Percentiles rank a stretch among this genome's conserved stretches.
Conservation (phyloP, 1,140 invertebrate species). For the Druon quercuslanigerum region DNA sequence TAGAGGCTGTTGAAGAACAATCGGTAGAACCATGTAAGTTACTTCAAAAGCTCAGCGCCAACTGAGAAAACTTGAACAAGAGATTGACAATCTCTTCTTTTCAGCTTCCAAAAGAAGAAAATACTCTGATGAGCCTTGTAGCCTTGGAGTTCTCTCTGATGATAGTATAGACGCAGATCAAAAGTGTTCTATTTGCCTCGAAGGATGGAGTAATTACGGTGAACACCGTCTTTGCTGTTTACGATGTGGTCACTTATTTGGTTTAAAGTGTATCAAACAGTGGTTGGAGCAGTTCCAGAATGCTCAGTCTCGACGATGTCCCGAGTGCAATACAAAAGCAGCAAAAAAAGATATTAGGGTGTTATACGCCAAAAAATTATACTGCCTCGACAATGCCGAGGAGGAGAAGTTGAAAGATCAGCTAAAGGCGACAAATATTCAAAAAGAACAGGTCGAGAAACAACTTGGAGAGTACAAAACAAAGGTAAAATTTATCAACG, state of each 20-base stretch:
- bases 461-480: slow-evolving; percentile 75
- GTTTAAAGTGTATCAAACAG: slow-evolving; percentile 86
- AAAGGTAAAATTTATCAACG: slow-evolving; percentile 75
- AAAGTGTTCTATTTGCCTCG: slow-evolving; percentile 91
- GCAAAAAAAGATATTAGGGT: slow-evolving; percentile 83
- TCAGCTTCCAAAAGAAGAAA: slow-evolving; percentile 34
- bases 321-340: slow-evolving; percentile 91
- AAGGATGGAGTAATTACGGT: slow-evolving; percentile 90
- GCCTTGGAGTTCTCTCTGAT: slow-evolving; percentile 27
- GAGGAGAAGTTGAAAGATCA: slow-evolving; percentile 77
- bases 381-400: slow-evolving; percentile 82
- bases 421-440: slow-evolving; percentile 70
- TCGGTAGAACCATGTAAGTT: slow-evolving; percentile 1
- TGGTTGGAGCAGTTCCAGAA: slow-evolving; percentile 80
- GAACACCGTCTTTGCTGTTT: slow-evolving; percentile 88
- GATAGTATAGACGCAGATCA: slow-evolving; percentile 79
- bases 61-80: background rate
- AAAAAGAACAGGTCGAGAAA: slow-evolving; percentile 70
- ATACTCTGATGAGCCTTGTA: slow-evolving; percentile 33
- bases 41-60: too few relatives aligned
- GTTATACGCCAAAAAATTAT: slow-evolving; percentile 81
- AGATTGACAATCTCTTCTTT: slow-evolving; percentile 72
- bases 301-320: slow-evolving; percentile 78
- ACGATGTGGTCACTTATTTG: slow-evolving; percentile 94
- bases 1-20: background rate